These are phyloP conservation scores for Cosmia trapezina DNA, from an alignment of 2,888 invertebrate species.

Conservation along the genomic window DNA sequence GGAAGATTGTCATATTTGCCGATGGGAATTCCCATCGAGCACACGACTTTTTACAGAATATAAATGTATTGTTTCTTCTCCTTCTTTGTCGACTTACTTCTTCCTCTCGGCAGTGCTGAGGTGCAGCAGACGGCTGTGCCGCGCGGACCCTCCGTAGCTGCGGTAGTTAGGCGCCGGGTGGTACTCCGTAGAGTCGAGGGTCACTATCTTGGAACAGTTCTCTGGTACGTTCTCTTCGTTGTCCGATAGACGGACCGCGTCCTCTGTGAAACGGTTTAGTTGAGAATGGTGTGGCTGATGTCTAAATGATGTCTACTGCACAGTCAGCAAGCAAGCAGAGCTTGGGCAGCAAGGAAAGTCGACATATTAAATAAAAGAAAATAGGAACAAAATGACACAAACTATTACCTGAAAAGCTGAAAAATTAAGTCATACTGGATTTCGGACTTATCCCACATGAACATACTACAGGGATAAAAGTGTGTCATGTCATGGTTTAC, in stretches of 20 bases:
- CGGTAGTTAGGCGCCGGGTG: conserved; percentile 94
- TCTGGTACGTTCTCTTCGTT: conserved; percentile 91
- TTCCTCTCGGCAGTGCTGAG: conserved; percentile 92
- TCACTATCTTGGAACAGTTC: conserved; percentile 92
- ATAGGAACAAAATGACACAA: too few relatives aligned
- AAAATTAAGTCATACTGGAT: too few relatives aligned
- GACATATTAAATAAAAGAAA: too few relatives aligned
- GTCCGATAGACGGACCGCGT: conserved; percentile 93
- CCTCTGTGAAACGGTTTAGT: conserved; percentile 74
- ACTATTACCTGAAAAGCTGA: too few relatives aligned
- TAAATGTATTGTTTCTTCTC: not conserved
- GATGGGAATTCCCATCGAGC: not conserved
- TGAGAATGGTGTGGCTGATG: not conserved
- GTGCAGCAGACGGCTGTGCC: conserved; percentile 91
- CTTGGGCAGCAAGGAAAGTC: too few relatives aligned
- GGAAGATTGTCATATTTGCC: not conserved
- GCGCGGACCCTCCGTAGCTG: conserved; percentile 92
- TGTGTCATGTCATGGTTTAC: too few relatives aligned
- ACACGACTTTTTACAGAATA: not conserved
- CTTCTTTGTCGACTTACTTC: conserved; percentile 78
- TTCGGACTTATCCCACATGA: too few relatives aligned
- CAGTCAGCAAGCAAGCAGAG: too few relatives aligned
- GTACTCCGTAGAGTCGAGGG: conserved; percentile 92
- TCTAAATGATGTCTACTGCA: too few relatives aligned
- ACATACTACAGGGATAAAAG: too few relatives aligned